phyloP scores from a whole-genome alignment of 1,140 invertebrate species.

The Adelges cooleyi region DNA sequence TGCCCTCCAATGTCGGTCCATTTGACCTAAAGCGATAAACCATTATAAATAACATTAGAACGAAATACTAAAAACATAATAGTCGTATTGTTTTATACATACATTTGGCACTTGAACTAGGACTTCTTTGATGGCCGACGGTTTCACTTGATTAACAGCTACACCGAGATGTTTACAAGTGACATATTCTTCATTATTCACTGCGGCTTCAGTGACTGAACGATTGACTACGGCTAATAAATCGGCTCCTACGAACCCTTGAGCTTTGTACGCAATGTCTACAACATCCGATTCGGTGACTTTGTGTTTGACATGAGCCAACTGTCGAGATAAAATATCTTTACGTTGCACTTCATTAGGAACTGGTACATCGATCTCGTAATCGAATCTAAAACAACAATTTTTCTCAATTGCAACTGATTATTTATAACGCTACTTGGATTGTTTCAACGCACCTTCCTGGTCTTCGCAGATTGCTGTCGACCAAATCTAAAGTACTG shows the following conservation, averaged over 20 bases:
- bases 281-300: conserved; percentile 47
- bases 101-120: conserved; percentile 72
- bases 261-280: conserved; percentile 55
- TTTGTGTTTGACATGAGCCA: conserved; percentile 45
- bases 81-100: no score
- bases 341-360: conserved; percentile 54
- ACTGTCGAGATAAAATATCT: conserved; percentile 53
- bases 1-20: conserved; percentile 94
- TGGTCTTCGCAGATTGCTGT: conserved; percentile 57
- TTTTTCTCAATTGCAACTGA: not conserved
- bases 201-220: conserved; percentile 48
- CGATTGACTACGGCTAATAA: conserved; percentile 59
- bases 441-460: conserved; percentile 41
- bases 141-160: conserved; percentile 59
- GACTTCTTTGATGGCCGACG: conserved; percentile 83
- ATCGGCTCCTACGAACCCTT: conserved; percentile 84
- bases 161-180: conserved; percentile 44
- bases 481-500: conserved; percentile 55
- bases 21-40: conserved; percentile 38
- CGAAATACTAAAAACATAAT: not conserved
- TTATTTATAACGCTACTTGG: no score
- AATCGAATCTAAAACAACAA: conserved; percentile 49
- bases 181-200: not conserved
- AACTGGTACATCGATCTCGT: conserved; percentile 73
- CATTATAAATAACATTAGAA: not conserved